These are phyloP conservation scores for Apodemia zela DNA, from an alignment of 2,888 invertebrate species.

Conservation along the genomic window DNA sequence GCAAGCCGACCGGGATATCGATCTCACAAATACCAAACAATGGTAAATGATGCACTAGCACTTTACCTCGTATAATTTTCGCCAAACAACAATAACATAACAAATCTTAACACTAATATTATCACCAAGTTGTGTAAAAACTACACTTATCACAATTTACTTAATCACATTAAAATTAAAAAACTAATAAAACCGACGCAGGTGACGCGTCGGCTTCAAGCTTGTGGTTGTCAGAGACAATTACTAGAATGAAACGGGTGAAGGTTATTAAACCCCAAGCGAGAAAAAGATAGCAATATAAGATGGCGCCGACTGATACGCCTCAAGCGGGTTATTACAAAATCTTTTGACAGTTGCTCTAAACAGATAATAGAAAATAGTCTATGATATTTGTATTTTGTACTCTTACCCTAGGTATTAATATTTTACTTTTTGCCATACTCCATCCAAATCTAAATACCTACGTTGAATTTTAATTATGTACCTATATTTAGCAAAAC, in stretches of 20 bases:
- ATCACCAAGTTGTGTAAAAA: conserved; percentile 77
- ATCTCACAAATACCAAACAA: conserved; percentile 77
- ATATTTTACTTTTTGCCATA: too few species aligned
- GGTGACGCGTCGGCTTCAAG: conserved; percentile 72
- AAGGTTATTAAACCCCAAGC: not conserved
- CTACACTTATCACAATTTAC: conserved; percentile 79
- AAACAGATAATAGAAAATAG: not conserved
- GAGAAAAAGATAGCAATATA: conserved; percentile 18
- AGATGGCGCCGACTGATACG: conserved; percentile 17
- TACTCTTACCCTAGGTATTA: too few species aligned
- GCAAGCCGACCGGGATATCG: conserved; percentile 76
- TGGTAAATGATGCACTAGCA: conserved; percentile 44
- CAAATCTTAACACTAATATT: conserved; percentile 76
- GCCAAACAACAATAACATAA: conserved; percentile 71
- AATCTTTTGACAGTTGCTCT: not conserved
- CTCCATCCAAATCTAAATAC: too few species aligned
- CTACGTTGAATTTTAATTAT: too few species aligned
- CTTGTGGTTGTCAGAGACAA: conserved; percentile 54
- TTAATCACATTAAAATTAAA: conserved; percentile 69
- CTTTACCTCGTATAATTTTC: conserved; percentile 73
- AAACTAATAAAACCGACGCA: conserved; percentile 71
- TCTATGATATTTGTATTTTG: not conserved
- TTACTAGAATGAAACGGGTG: conserved; percentile 19
- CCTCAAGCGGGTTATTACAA: conserved; percentile 8
- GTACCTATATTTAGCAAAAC: too few species aligned